A percentile compares a stretch with the other conserved stretches of the same genome.
phyloP scores from a whole-genome alignment of 2,888 invertebrate genomes.

The Dicyrtomina minuta region DNA sequence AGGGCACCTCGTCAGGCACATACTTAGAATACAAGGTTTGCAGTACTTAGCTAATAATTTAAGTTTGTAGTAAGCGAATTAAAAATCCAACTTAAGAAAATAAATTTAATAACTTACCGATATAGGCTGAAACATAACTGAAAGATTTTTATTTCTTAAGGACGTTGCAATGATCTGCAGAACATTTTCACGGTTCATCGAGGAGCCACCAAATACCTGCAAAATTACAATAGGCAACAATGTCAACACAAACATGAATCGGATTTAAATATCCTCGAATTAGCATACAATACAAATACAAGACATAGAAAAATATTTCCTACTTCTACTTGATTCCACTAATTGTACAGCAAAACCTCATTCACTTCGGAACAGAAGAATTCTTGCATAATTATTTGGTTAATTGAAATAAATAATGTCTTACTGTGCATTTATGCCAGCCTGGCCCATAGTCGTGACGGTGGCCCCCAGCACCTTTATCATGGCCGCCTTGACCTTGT shows the following conservation, averaged over 20 bases:
- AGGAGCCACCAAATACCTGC: constrained; percentile 24
- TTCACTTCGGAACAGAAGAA: no score
- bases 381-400: no score
- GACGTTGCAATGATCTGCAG: constrained; percentile 10
- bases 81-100: not conserved
- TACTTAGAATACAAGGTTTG: no score
- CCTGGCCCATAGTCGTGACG: constrained; percentile 43
- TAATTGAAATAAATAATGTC: constrained; percentile 9
- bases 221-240: constrained; percentile 4
- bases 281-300: no score
- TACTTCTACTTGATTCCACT: no score
- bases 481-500: not conserved
- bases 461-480: no score
- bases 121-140: constrained; percentile 21
- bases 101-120: constrained; percentile 12
- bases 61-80: not conserved
- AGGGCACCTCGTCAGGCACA: no score
- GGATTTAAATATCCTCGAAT: no score
- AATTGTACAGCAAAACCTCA: no score
- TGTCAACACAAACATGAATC: no score
- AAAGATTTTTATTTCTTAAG: constrained; percentile 8
- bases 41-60: not conserved
- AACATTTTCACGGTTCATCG: constrained; percentile 17
- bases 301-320: no score
- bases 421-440: constrained; percentile 49